These are phyloP conservation scores for Corythornis madagascariensis DNA, from an alignment of 2,113 vertebrate genomes.

Conservation along the genomic window DNA sequence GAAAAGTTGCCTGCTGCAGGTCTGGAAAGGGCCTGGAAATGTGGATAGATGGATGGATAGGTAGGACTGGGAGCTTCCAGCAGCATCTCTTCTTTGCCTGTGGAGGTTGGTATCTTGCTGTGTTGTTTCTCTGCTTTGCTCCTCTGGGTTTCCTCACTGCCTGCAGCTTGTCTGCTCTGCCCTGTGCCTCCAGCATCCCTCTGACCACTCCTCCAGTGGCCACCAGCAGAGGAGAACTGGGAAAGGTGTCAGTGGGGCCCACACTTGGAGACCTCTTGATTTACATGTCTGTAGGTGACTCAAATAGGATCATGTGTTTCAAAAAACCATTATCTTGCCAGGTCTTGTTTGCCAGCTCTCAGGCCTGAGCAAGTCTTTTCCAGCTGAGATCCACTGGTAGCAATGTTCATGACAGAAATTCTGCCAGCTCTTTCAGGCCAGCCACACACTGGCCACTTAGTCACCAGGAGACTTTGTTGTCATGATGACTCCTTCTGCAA, in stretches of 20 bases:
- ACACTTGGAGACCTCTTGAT: background rate
- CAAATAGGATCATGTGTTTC: background rate
- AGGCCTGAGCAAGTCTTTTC: slow-evolving; percentile 2
- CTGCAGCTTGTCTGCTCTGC: background rate
- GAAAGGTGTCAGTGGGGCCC: background rate
- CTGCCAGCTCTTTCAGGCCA: background rate
- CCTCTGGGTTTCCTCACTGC: background rate
- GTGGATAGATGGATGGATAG: background rate
- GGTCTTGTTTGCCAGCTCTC: slow-evolving; percentile 22
- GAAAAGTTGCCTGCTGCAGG: background rate
- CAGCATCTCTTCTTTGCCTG: background rate
- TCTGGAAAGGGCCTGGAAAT: background rate
- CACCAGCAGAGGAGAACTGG: background rate
- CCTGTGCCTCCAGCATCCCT: background rate
- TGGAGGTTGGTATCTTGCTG: background rate
- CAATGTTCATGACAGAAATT: background rate
- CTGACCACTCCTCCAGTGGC: background rate
- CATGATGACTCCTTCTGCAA: background rate
- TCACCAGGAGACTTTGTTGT: background rate
- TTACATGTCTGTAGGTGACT: background rate
- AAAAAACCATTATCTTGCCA: slow-evolving; percentile 12
- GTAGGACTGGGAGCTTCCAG: background rate
- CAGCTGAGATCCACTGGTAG: background rate
- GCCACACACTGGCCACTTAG: background rate
- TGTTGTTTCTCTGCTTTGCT: background rate